Base-by-base conservation (phyloP, 2,113 vertebrate genomes). In the Grammomys dolichurus region DNA sequence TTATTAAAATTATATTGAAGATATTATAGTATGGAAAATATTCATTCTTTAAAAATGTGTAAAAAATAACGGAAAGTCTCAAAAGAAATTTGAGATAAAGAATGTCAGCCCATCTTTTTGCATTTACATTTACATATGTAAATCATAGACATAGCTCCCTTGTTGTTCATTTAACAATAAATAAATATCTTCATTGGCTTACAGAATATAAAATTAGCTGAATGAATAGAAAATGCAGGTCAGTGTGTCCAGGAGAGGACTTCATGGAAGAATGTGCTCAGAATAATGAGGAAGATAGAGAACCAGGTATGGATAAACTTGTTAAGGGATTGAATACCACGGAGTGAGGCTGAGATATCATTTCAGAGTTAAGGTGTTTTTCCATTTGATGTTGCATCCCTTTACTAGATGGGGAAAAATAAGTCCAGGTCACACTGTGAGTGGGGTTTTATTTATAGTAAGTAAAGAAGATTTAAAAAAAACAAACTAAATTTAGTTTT, bases 131-230 rank as follows among this genome's bases (percentile, higher is more conserved):
- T 84, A 46, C 22, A 75, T 24, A 43, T 82, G 82, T 84, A 31
- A 63, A 63, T 76, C 69, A 54, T 20, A 85, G 60, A 28, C n/a
- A 78, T 43, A 69, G 56, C 4, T 80, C 36, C 31, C 80, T 95
- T 26, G 33, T 24, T 95, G 69, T 92, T 85, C 43, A 73, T 58
- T 95, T 81, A 95, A 31, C 65, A 89, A 58, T 48, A 94, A 86
- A 20, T 85, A 92, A 48, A 93, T 63, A n/a, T 77, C 5, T 54
- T 95, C n/a, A 28, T n/a, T 88, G 36, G 58, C 65, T 67, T 88
- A 4, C 51, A 51, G 51, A 85, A 56, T 36, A 92, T 58, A 58
- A 89, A 91, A 85, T 73, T 89, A 73, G 19, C 70, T 91, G 19
- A 85, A 65, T 72, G 17, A 26, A 88, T 46, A 67, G 48, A 33